Evolutionary conservation across 1,140 invertebrate species (phyloP), one percentile per base, ranked within the genome.

Genomic region (Pseudomyrmex sp.): DNA sequence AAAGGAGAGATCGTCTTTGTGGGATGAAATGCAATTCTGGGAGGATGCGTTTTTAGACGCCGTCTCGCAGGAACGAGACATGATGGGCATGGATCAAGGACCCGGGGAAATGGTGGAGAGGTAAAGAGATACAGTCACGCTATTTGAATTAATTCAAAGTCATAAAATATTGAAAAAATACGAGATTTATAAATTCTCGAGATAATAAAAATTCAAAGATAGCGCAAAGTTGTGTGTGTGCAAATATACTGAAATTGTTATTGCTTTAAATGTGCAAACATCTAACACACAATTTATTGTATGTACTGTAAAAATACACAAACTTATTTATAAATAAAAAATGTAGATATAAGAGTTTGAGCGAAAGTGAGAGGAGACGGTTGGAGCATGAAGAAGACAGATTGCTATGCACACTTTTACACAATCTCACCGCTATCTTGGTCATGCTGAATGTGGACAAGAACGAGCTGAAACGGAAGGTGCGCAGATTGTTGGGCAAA

Each of bases 21-120:
- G 99, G 99, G 99, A 99, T 93, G 98, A 99, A 95, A 99, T 99
- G 98, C 98, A 99, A 91, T 99, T 99, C 94, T 99, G 99, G 99
- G 99, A 99, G 94, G 99, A 99, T 93, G 98, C 98, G 0, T 99
- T 99, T 92, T 95, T 99, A 35, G 99, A 99, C 95, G 98, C 99
- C 0, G 99, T 99, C 0, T 99, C 99, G 66, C 99, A 99, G 94
- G 99, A 99, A 93, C 95, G 99, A 70, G 99, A 99, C 92, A 98
- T 99, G 96, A 98, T 99, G 84, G 99, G 99, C 73, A 99, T 99
- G 99, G 99, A 99, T 95, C 99, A 99, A 95, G 98, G 99, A 66
- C 98, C 99, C 4, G 96, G 97, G 48, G 99, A 99, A 95, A 99
- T 99, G 99, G 99, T 99, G 97, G 99, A 99, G 91, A 96, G 99